Conservation (phyloP, 2,113 vertebrate genomes). For the Toxostoma redivivum region DNA sequence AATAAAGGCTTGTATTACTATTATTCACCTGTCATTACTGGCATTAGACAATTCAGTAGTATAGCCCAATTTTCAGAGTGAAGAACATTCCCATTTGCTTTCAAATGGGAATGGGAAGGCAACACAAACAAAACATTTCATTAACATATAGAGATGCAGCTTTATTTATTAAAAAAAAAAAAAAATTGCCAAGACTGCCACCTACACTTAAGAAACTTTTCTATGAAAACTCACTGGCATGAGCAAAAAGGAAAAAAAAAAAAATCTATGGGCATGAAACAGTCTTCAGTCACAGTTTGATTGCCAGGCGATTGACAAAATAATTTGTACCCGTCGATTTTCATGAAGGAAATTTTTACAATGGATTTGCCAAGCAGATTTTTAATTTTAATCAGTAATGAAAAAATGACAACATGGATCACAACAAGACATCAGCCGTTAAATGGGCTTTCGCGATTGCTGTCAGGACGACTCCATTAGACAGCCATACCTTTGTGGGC, state of each 20-base stretch:
- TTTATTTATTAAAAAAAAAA: constrained; percentile 11
- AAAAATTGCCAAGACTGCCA: constrained; percentile 68
- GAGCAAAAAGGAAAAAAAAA: constrained; percentile 56
- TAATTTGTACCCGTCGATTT: constrained; percentile 96
- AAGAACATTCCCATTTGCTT: constrained; percentile 24
- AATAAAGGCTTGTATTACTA: constrained; percentile 69
- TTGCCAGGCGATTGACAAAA: constrained; percentile 92
- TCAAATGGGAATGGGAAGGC: constrained; percentile 1
- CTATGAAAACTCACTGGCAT: constrained; percentile 72
- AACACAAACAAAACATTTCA: constrained; percentile 63
- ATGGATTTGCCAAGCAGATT: constrained; percentile 88
- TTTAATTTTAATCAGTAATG: constrained; percentile 99
- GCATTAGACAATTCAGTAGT: constrained; percentile 66
- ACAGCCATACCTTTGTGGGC: constrained; percentile 85
- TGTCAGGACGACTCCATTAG: constrained; percentile 91
- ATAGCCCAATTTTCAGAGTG: constrained; percentile 39
- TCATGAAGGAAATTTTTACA: constrained; percentile 83
- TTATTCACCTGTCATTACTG: constrained; percentile 74
- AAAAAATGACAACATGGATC: constrained; percentile 98
- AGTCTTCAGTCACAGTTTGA: constrained; percentile 77
- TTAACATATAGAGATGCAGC: constrained; percentile 51
- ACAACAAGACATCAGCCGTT: constrained; percentile 98
- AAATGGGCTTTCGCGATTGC: constrained; percentile 89
- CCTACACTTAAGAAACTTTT: constrained; percentile 76
- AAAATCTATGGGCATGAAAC: constrained; percentile 62